These are phyloP conservation scores for Thalassoma bifasciatum DNA, from an alignment of 2,113 vertebrate genomes.

Conservation along the genomic window DNA sequence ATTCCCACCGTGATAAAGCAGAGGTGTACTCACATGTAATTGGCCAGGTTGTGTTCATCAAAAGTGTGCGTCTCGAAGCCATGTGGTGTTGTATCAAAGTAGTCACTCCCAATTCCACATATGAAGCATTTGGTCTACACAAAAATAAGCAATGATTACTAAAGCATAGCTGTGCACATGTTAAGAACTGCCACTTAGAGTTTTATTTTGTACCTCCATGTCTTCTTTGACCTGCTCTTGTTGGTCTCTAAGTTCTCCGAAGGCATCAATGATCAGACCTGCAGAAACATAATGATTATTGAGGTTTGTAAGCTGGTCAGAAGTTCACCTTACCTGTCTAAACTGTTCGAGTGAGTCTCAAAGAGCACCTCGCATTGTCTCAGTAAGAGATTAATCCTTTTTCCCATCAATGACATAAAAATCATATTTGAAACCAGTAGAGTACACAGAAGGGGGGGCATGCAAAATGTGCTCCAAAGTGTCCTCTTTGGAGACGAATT, in stretches of 20 bases:
- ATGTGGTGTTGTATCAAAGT: slow-evolving; percentile 92
- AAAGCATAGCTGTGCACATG: not conserved
- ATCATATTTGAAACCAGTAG: too few species aligned
- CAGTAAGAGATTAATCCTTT: too few species aligned
- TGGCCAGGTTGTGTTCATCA: slow-evolving; percentile 93
- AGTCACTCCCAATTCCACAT: slow-evolving; percentile 94
- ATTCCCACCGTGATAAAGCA: not conserved
- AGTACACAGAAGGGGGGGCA: too few species aligned
- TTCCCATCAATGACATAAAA: too few species aligned
- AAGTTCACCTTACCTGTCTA: too few species aligned
- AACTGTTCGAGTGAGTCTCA: too few species aligned
- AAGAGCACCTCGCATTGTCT: too few species aligned
- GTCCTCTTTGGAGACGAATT: too few species aligned
- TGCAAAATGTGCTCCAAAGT: too few species aligned
- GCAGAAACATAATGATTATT: slow-evolving; percentile 4
- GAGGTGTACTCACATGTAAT: slow-evolving; percentile 84
- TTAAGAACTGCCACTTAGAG: not conserved
- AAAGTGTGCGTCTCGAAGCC: slow-evolving; percentile 94
- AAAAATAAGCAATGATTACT: slow-evolving; percentile 20
- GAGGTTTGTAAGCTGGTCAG: too few species aligned
- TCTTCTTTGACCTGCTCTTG: slow-evolving; percentile 93
- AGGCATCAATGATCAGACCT: slow-evolving; percentile 92
- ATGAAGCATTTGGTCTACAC: slow-evolving; percentile 94
- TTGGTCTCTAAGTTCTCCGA: slow-evolving; percentile 90
- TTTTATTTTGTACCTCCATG: slow-evolving; percentile 86